Conservation (phyloP, 2,888 invertebrate genomes). For the Zonitis immaculata region DNA sequence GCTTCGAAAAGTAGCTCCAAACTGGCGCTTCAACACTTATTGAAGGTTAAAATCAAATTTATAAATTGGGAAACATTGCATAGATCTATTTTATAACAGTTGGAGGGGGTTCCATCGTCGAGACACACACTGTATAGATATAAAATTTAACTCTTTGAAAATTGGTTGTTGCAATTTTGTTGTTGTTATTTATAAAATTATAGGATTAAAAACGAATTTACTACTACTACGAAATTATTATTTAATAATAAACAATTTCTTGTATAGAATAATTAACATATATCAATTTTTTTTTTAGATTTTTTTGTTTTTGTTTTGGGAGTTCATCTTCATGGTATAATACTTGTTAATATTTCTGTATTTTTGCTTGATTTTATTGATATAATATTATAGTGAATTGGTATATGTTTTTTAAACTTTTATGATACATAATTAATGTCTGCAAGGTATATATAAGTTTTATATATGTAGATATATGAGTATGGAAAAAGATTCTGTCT, state of each 20-base stretch:
- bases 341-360: conserved; percentile 2
- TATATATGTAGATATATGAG: too few relatives aligned
- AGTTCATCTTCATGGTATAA: conserved; percentile 14
- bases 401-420: conserved; percentile 19
- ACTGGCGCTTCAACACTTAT: too few relatives aligned
- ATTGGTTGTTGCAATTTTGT: not conserved
- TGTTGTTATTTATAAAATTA: conserved; percentile 10
- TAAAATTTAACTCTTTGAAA: too few relatives aligned
- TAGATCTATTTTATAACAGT: too few relatives aligned
- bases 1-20: too few relatives aligned
- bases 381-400: conserved; percentile 13
- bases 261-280: conserved; percentile 19
- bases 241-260: conserved; percentile 9
- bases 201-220: conserved; percentile 10
- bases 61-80: too few relatives aligned
- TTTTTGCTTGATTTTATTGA: not conserved
- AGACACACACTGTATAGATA: too few relatives aligned
- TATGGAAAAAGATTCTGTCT: conserved; percentile 14
- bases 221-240: conserved; percentile 10
- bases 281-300: too few relatives aligned
- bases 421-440: conserved; percentile 20
- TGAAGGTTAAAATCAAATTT: too few relatives aligned
- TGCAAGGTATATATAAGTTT: conserved; percentile 16
- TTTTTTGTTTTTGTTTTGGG: too few relatives aligned
- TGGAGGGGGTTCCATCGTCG: too few relatives aligned